These are phyloP conservation scores for Burhinus oedicnemus DNA, from an alignment of 2,113 vertebrate genomes.

Conservation along the genomic window DNA sequence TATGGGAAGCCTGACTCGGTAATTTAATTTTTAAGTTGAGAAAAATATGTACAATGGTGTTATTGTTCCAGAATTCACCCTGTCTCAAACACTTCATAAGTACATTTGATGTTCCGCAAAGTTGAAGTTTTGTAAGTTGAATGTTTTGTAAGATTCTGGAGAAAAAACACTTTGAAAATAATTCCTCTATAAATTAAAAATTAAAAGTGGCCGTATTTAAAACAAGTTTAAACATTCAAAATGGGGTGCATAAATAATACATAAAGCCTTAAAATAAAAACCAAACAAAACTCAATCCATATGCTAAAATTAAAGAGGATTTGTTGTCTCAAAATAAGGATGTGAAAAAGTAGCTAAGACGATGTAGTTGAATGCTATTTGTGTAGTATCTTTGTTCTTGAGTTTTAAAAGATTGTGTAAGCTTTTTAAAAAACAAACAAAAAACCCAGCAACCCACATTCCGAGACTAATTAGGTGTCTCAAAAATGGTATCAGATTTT, in stretches of 20 bases:
- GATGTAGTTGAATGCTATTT: not conserved
- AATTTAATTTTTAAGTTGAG: not conserved
- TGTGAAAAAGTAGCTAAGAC: not conserved
- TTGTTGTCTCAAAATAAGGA: not conserved
- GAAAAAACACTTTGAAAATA: not conserved
- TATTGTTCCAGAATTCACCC: not conserved
- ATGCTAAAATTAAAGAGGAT: not conserved
- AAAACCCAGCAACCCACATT: conserved; percentile 24
- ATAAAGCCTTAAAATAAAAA: conserved; percentile 18
- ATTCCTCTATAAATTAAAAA: not conserved
- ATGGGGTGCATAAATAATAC: not conserved
- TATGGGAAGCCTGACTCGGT: not conserved
- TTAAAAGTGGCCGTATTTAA: not conserved
- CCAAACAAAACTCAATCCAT: not conserved
- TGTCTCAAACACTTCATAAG: conserved; percentile 14
- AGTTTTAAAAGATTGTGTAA: not conserved
- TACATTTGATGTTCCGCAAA: not conserved
- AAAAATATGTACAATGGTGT: not conserved
- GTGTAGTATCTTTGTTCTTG: not conserved
- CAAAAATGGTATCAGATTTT: conserved; percentile 23
- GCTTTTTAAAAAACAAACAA: not conserved
- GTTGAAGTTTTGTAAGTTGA: not conserved
- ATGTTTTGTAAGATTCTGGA: not conserved
- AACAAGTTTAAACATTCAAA: not conserved
- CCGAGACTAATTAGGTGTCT: conserved; percentile 19